These are phyloP conservation scores for Nomada lathburiana DNA, from an alignment of 2,888 invertebrate species.

Conservation along the genomic window DNA sequence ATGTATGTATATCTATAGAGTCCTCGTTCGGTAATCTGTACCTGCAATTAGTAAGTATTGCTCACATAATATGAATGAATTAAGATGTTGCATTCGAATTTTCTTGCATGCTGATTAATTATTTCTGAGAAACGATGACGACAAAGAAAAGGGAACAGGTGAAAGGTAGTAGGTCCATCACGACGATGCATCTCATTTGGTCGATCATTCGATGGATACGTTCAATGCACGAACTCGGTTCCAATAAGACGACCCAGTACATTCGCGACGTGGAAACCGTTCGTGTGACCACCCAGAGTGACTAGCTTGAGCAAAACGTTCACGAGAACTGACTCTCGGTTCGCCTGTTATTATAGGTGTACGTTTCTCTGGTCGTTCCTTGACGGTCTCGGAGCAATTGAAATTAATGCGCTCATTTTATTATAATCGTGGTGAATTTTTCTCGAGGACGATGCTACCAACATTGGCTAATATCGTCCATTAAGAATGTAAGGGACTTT, in stretches of 20 bases:
- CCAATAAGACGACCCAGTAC: conserved; percentile 56
- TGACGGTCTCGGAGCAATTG: conserved; percentile 32
- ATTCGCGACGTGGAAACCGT: conserved; percentile 64
- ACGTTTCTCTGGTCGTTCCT: conserved; percentile 22
- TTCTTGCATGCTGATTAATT: no score
- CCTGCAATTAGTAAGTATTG: no score
- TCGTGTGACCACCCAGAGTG: conserved; percentile 68
- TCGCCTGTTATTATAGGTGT: conserved; percentile 58
- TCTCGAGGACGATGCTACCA: background rate
- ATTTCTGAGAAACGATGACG: no score
- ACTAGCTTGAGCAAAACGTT: conserved; percentile 66
- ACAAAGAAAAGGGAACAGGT: background rate
- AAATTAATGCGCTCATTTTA: conserved; percentile 47
- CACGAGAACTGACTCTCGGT: conserved; percentile 54
- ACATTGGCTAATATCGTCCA: background rate
- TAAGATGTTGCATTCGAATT: no score
- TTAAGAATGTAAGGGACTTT: background rate
- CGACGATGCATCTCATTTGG: conserved; percentile 1
- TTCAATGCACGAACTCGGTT: conserved; percentile 35
- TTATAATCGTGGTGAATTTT: conserved; percentile 27
- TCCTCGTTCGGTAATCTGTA: no score
- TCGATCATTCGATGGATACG: conserved; percentile 17
- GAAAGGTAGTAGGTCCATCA: background rate
- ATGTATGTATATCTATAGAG: no score
- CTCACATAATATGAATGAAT: no score